Conservation (phyloP, 2,797 vertebrate species). For the Falco cherrug region DNA sequence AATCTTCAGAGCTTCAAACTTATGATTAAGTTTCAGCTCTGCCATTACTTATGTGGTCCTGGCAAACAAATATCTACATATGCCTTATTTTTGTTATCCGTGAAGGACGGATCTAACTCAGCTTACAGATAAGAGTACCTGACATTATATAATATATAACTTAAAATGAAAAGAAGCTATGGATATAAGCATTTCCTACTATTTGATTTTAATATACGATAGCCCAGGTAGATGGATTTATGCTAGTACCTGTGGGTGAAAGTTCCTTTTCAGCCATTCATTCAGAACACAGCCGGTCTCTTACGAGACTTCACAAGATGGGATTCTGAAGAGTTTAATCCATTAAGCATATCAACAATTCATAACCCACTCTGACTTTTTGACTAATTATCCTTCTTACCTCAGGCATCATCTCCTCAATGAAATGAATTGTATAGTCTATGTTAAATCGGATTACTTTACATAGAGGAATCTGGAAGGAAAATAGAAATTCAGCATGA, state of each 20-base stretch:
- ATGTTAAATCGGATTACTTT: constrained; percentile 99
- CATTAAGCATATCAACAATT: neutral
- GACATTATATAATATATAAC: neutral
- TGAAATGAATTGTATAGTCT: constrained; percentile 99
- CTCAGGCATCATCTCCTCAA: constrained; percentile 99
- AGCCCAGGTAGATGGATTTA: neutral
- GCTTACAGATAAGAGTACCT: neutral
- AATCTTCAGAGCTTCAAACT: constrained; percentile 7
- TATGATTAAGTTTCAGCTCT: neutral
- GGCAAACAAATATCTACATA: neutral
- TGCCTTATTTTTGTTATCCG: neutral
- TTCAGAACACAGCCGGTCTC: neutral
- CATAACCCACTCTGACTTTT: constrained; percentile 18
- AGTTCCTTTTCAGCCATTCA: neutral
- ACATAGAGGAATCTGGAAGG: constrained; percentile 93
- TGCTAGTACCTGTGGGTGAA: neutral
- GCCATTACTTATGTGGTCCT: neutral
- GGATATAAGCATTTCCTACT: neutral
- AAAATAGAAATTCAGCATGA: constrained; percentile 38
- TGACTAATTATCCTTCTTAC: constrained; percentile 79
- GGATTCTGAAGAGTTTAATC: neutral
- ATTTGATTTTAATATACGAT: neutral
- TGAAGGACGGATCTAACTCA: neutral
- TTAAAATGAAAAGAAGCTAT: neutral
- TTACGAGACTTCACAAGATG: neutral